phyloP scores from a whole-genome alignment of 2,888 invertebrate genomes.

The Timema cristinae region DNA sequence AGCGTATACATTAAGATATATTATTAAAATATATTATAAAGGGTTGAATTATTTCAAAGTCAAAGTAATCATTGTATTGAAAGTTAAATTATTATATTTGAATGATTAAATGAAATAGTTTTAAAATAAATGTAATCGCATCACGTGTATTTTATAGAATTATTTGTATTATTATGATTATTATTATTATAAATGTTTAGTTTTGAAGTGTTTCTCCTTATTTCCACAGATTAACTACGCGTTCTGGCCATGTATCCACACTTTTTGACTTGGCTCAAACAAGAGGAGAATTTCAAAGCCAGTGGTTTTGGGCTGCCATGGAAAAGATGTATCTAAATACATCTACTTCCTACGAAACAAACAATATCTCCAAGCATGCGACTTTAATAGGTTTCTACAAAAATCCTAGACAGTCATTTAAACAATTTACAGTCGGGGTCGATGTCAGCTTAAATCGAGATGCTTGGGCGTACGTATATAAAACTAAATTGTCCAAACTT shows the following conservation, averaged over 20 bases:
- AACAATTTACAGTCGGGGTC: conserved; percentile 50
- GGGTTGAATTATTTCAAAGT: too few species aligned
- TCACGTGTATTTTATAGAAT: too few species aligned
- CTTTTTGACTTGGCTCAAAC: conserved; percentile 47
- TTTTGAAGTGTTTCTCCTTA: conserved; percentile 23
- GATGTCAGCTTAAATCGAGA: conserved; percentile 53
- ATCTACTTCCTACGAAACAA: conserved; percentile 46
- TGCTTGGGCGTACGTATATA: conserved; percentile 46
- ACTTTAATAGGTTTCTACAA: conserved; percentile 49
- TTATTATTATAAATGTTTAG: neutral
- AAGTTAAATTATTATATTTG: too few species aligned
- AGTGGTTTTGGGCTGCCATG: conserved; percentile 53
- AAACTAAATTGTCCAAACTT: too few species aligned
- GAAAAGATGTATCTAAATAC: conserved; percentile 51
- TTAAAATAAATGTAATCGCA: too few species aligned
- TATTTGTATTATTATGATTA: too few species aligned
- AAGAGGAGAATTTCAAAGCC: conserved; percentile 46
- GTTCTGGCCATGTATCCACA: conserved; percentile 27
- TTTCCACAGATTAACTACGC: too few species aligned
- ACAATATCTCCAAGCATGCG: conserved; percentile 45
- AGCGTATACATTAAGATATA: too few species aligned
- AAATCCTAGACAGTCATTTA: conserved; percentile 52
- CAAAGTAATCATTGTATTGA: too few species aligned
- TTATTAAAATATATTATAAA: too few species aligned
- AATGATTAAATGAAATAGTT: too few species aligned